Evolutionary conservation across 2,888 invertebrate genomes (phyloP).

Genomic region (Hofmannophila pseudospretella): DNA sequence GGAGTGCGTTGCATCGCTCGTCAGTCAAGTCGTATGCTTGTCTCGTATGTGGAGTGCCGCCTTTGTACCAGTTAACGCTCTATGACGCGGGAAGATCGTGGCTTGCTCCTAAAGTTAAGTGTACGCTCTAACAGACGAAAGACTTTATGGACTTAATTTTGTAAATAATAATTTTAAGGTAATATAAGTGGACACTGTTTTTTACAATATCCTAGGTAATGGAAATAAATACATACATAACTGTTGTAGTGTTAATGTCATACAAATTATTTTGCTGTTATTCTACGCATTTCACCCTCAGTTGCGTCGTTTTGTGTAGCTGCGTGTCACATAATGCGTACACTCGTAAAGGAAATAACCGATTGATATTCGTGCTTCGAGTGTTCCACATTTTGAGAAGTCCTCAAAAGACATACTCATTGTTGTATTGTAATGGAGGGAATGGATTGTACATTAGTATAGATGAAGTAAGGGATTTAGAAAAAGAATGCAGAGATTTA

Average conservation of each 20-base stretch:
- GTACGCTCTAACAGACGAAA: constrained; percentile 67
- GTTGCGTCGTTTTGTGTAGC: constrained; percentile 27
- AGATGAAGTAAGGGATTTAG: constrained; percentile 42
- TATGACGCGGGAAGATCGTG: constrained; percentile 37
- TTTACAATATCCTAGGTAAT: constrained; percentile 74
- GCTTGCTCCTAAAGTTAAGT: constrained; percentile 53
- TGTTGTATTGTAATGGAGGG: constrained; percentile 36
- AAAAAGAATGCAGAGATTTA: constrained; percentile 39
- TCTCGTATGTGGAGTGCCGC: constrained; percentile 26
- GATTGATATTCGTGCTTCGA: constrained; percentile 25
- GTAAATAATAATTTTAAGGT: constrained; percentile 70
- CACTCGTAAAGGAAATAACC: constrained; percentile 6
- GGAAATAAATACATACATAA: constrained; percentile 63
- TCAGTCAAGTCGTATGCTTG: too few relatives aligned
- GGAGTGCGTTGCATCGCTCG: too few relatives aligned
- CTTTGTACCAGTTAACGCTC: too few relatives aligned
- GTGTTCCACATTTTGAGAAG: background rate
- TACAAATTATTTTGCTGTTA: constrained; percentile 64
- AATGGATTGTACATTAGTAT: constrained; percentile 41
- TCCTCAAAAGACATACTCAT: constrained; percentile 24
- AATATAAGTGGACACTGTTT: constrained; percentile 71
- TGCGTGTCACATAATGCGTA: constrained; percentile 36
- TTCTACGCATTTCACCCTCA: constrained; percentile 39
- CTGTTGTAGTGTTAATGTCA: constrained; percentile 69
- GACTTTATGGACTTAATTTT: constrained; percentile 69